phyloP scores from a whole-genome alignment of 2,888 invertebrate species.

The Acronicta aceris region DNA sequence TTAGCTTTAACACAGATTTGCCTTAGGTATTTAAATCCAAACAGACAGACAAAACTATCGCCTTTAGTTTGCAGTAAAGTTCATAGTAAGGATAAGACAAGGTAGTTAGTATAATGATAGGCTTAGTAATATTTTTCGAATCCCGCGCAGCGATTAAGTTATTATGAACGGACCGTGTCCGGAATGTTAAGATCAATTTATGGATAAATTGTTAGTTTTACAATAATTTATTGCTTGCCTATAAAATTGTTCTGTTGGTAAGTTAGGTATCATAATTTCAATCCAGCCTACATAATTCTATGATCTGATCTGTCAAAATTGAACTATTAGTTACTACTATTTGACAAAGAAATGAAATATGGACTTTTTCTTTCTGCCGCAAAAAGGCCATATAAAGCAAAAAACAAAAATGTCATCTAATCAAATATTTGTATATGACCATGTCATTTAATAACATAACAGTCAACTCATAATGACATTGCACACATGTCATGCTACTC shows the following conservation, averaged over 20 bases:
- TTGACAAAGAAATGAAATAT: too few species aligned
- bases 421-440: slow-evolving; percentile 52
- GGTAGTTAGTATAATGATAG: slow-evolving; percentile 47
- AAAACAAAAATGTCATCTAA: slow-evolving; percentile 47
- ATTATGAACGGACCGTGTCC: slow-evolving; percentile 42
- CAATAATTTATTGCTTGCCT: slow-evolving; percentile 45
- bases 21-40: background rate
- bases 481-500: slow-evolving; percentile 41
- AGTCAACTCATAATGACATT: slow-evolving; percentile 44
- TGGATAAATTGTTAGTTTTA: slow-evolving; percentile 50
- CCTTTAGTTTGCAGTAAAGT: slow-evolving; percentile 7
- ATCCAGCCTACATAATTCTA: slow-evolving; percentile 15
- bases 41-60: slow-evolving; percentile 19
- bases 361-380: too few species aligned
- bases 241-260: slow-evolving; percentile 30
- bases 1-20: background rate
- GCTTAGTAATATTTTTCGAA: slow-evolving; percentile 41
- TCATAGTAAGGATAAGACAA: slow-evolving; percentile 31
- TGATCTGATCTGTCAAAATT: background rate
- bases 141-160: slow-evolving; percentile 54
- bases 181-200: slow-evolving; percentile 53
- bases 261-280: slow-evolving; percentile 8
- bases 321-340: too few species aligned
- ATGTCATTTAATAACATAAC: slow-evolving; percentile 53
- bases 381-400: slow-evolving; percentile 12